These are phyloP conservation scores for Dryococelus australis DNA, from an alignment of 2,888 invertebrate genomes.

Conservation along the genomic window DNA sequence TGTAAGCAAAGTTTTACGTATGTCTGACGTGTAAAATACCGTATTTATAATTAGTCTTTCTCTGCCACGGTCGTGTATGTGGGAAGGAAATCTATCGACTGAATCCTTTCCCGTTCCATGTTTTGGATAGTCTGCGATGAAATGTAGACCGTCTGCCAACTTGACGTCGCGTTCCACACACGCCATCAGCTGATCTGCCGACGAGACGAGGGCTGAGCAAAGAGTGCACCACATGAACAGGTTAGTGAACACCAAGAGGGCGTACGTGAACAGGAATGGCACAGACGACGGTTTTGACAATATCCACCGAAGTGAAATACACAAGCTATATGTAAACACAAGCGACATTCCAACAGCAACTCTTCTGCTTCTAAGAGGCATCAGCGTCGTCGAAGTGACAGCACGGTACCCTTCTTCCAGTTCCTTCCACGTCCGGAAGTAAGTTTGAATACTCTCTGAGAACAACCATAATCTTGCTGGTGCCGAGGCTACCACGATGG, in stretches of 20 bases:
- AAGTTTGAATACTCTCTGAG: neutral
- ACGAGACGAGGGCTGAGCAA: neutral
- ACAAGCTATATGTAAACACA: neutral
- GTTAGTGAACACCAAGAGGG: neutral
- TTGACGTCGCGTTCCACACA: neutral
- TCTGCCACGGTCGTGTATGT: too few relatives aligned
- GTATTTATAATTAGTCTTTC: too few relatives aligned
- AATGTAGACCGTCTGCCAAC: too few relatives aligned
- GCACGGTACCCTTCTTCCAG: neutral
- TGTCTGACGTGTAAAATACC: too few relatives aligned
- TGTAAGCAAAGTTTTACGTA: neutral
- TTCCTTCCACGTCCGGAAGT: neutral
- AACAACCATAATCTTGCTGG: neutral
- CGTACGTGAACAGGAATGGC: neutral
- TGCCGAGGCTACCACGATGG: neutral
- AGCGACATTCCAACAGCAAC: neutral
- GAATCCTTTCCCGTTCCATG: too few relatives aligned
- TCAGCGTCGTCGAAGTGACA: neutral
- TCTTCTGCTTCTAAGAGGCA: neutral
- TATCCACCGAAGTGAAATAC: neutral
- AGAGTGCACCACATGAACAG: neutral
- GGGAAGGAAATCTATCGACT: too few relatives aligned
- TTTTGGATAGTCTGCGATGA: too few relatives aligned
- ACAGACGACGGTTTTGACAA: neutral
- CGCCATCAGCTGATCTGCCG: neutral